Evolutionary conservation across 2,888 invertebrate species (phyloP), one percentile per base, ranked within the genome.

Genomic region (Melolontha melolontha): DNA sequence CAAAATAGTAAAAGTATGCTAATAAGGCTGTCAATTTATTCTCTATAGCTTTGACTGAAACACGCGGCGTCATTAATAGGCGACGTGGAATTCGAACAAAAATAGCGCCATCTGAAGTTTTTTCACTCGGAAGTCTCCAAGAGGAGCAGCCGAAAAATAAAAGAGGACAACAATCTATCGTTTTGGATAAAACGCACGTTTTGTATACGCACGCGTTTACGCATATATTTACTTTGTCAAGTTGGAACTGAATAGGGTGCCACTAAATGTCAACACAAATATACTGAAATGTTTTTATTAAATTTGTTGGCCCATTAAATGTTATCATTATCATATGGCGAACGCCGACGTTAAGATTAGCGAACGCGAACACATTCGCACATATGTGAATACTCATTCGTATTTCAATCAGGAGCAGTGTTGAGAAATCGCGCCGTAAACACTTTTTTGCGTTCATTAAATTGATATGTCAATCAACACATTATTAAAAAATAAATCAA

Each of bases 21-120:
- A 55, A 55, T 22, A 41, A 55, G 41, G n/a, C 52, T 52, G 34
- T 52, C 55, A 55, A 22, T 55, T 55, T 41, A 55, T 55, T 42
- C 17, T 41, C 17, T 41, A 22, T 14, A 55, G 34, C 34, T 8
- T 34, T 6, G 12, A 11, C 51, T 12, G 27, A 39, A 22, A 55
- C 55, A 55, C 22, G 17, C 41, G 41, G 41, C 41, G 55, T 17
- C 55, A 34, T 55, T 55, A 55, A n/a, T 42, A 41, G 40, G 40
- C 40, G 55, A 55, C n/a, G 41, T n/a, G n/a, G 55, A 41, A 55
- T 55, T 41, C 17, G 41, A 55, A 41, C 40, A 41, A 55, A 55
- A 55, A 55, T 55, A 55, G 41, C 55, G 22, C 41, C 41, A 55
- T 55, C 41, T 34, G 41, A 41, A 22, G 17, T 55, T 41, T 41